Conservation (phyloP, 2,888 invertebrate species). For the Synanthedon vespiformis region DNA sequence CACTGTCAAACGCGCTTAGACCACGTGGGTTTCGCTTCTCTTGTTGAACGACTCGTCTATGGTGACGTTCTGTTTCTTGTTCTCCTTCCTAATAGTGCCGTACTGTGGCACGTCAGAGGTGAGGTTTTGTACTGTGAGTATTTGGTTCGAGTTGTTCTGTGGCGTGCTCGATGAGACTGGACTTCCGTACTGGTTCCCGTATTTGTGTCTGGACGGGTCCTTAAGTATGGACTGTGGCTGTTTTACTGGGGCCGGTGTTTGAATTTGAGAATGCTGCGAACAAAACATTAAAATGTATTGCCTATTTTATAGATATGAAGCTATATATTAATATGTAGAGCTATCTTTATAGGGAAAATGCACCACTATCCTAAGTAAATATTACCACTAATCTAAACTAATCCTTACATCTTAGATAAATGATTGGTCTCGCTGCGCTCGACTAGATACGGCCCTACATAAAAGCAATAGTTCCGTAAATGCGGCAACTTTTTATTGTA, state of each 20-base stretch:
- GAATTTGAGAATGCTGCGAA: conserved; percentile 49
- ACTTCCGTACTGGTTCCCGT: conserved; percentile 64
- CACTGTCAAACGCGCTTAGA: conserved; percentile 19
- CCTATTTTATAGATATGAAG: background rate
- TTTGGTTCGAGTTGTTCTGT: conserved; percentile 61
- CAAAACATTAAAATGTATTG: conserved; percentile 12
- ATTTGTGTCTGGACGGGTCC: conserved; percentile 73
- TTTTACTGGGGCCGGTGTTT: conserved; percentile 48
- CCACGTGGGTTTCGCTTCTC: conserved; percentile 57
- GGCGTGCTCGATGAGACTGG: conserved; percentile 56
- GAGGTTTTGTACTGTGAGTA: conserved; percentile 71
- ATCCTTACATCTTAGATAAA: too few species aligned
- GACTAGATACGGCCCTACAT: too few species aligned
- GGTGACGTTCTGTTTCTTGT: conserved; percentile 63
- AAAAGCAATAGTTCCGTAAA: too few species aligned
- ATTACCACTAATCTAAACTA: too few species aligned
- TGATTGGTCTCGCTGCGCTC: too few species aligned
- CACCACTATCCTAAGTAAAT: too few species aligned
- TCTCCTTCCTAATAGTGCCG: conserved; percentile 65
- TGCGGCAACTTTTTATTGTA: too few species aligned
- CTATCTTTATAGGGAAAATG: background rate
- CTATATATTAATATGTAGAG: background rate
- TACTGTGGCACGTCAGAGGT: conserved; percentile 63
- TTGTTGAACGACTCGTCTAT: conserved; percentile 60
- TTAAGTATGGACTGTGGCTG: conserved; percentile 75